phyloP scores from a whole-genome alignment of 2,797 vertebrate species.

The Cossypha heuglini region DNA sequence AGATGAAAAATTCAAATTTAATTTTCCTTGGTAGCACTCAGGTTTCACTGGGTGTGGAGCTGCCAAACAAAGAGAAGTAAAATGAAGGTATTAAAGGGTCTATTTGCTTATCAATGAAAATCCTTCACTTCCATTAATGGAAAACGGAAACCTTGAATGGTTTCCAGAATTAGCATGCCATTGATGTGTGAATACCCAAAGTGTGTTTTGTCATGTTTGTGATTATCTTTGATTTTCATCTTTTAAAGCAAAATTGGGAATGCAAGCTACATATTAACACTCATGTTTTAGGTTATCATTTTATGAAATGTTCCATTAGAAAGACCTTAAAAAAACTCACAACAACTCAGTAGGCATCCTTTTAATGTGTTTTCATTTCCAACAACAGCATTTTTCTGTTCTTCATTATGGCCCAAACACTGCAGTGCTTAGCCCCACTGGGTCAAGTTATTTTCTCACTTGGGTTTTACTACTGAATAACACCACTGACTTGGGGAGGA shows the following conservation, averaged over 20 bases:
- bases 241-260: conserved; percentile 60
- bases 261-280: conserved; percentile 1
- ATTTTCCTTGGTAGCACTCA: neutral
- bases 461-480: conserved; percentile 52
- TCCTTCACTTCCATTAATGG: conserved; percentile 26
- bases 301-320: conserved; percentile 37
- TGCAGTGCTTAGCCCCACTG: conserved; percentile 42
- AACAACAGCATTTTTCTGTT: conserved; percentile 50
- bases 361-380: conserved; percentile 58
- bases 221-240: conserved; percentile 49
- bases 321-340: conserved; percentile 44
- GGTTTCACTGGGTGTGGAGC: conserved; percentile 6
- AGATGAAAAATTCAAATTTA: conserved; percentile 57
- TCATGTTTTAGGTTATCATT: conserved; percentile 45
- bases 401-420: conserved; percentile 39
- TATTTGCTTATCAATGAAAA: conserved; percentile 46
- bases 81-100: conserved; percentile 8
- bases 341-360: conserved; percentile 46
- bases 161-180: conserved; percentile 54
- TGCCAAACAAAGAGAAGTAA: conserved; percentile 50
- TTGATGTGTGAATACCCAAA: neutral
- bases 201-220: conserved; percentile 40
- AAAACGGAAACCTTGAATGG: conserved; percentile 51
- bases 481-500: conserved; percentile 6
- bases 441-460: conserved; percentile 59